Evolutionary conservation across 2,113 vertebrate genomes (phyloP).

Genomic region (Rhipidura dahli): DNA sequence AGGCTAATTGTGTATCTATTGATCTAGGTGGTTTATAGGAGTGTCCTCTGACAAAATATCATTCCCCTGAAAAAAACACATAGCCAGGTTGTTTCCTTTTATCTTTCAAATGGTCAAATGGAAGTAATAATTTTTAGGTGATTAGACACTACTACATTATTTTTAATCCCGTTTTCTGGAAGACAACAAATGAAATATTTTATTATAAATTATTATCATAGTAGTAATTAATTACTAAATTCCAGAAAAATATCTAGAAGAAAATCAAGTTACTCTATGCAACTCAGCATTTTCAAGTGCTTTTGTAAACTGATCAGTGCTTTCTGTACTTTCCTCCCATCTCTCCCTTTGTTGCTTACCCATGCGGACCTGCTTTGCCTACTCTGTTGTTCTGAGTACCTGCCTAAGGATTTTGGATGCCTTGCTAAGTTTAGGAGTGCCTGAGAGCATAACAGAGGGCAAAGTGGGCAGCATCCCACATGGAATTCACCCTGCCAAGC

Average conservation of each 20-base stretch:
- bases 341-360: neutral
- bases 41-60: neutral
- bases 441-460: accelerated
- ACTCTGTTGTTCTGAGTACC: neutral
- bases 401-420: neutral
- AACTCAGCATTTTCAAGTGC: neutral
- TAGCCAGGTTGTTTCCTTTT: neutral
- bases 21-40: neutral
- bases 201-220: neutral
- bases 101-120: neutral
- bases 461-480: neutral
- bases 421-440: neutral
- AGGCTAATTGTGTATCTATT: neutral
- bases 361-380: neutral
- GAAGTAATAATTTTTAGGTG: neutral
- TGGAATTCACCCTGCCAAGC: neutral
- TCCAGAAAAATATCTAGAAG: neutral
- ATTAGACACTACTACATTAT: neutral
- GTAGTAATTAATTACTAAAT: neutral
- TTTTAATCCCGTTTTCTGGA: neutral
- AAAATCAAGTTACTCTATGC: neutral
- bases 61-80: neutral
- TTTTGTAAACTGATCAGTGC: neutral
- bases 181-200: neutral
- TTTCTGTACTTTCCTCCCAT: neutral